These are phyloP conservation scores for Todiramphus saurophagus DNA, from an alignment of 2,113 vertebrate genomes.

Conservation along the genomic window DNA sequence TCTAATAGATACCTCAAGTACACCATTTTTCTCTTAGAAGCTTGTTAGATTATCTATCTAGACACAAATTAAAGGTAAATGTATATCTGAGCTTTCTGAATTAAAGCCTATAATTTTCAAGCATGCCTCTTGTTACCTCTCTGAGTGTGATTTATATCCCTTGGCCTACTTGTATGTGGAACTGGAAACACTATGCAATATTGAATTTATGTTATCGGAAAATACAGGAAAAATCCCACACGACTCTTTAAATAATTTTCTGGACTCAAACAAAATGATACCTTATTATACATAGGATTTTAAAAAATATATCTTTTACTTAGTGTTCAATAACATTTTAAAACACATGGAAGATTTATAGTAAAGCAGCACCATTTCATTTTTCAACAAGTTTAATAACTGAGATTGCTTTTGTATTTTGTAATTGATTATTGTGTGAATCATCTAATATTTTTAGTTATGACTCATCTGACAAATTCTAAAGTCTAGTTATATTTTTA, in stretches of 20 bases:
- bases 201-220: background rate
- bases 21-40: background rate
- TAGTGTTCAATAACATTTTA: background rate
- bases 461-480: slow-evolving; percentile 63
- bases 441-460: slow-evolving; percentile 53
- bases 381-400: slow-evolving; percentile 47
- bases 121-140: background rate
- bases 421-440: slow-evolving; percentile 62
- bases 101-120: background rate
- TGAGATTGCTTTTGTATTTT: slow-evolving; percentile 37
- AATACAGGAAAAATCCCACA: background rate
- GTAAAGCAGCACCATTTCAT: background rate
- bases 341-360: background rate
- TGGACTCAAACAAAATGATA: background rate
- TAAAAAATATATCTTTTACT: background rate
- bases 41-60: background rate
- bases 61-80: background rate
- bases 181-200: background rate
- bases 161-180: background rate
- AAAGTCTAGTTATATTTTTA: slow-evolving; percentile 21
- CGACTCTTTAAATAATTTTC: background rate
- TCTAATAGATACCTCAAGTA: background rate
- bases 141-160: background rate
- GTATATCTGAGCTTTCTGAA: background rate
- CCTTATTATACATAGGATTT: background rate